Evolutionary conservation across 2,797 vertebrate genomes (phyloP), one percentile per base, ranked within the genome.

Genomic region (Hippocampus kuda): DNA sequence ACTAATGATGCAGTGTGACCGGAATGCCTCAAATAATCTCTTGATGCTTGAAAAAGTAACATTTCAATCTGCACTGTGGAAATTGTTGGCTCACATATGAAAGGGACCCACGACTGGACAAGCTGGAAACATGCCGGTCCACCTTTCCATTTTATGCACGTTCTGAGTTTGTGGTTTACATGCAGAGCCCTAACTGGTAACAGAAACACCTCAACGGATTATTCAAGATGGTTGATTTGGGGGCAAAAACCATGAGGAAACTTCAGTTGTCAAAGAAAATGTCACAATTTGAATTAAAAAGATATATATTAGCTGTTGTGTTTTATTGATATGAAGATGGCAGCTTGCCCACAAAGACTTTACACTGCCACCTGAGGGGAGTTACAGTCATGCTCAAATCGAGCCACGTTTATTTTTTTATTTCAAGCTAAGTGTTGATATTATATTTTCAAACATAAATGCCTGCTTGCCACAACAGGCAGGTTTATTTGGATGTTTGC

Each of bases 371-470:
- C 75, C 67, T 20, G 74, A 82, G 65, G 44, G 76, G 77, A 84
- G 68, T 78, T 75, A 81, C 24, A 79, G 67, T 82, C 65, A 79
- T 78, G 79, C 80, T 84, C 80, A 73, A 81, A 82, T 79, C 79
- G 72, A 86, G 82, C 74, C 38, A 68, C 16, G 68, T 88, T 89
- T 86, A 81, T 83, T 89, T 90, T 88, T 86, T 78, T 86, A 87
- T 89, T 89, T 90, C 85, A 83, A 73, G 85, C 76, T 79, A 77
- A 85, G 68, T 81, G 67, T 79, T 44, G 70, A 79, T 75, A 69
- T 81, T 65, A 71, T 81, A 89, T 91, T 91, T 92, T 91, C 88
- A 63, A 84, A 84, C 78, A 86, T 82, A 86, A 89, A 84, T 76
- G 84, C 79, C 86, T 86, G 80, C 72, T 84, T 87, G 88, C 79